Evolutionary conservation across 2,113 vertebrate species (phyloP), one percentile per base, ranked within the genome.

Genomic region (Seriola quinqueradiata): DNA sequence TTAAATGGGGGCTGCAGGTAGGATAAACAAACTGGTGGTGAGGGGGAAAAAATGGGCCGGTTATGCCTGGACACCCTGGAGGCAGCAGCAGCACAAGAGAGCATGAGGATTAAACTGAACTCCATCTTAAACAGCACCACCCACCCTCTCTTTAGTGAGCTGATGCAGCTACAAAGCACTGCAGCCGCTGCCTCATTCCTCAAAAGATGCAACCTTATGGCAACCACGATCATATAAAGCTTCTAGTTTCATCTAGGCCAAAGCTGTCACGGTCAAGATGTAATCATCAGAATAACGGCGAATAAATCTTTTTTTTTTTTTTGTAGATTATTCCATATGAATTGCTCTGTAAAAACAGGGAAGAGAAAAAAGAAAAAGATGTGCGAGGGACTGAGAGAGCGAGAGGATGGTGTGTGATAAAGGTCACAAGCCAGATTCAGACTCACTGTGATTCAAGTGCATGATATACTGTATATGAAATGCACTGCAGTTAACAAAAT

Each of bases 1-100:
- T 71, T 44, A 83, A 72, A 69, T 34, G 7, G 19, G 5, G 11
- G 64, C 66, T 74, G 78, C 60, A 75, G 70, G 58, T 76, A n/a
- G 63, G 66, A 75, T 69, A 85, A 86, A 85, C 68, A 86, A 77
- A 69, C 73, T 38, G 67, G 25, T 71, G 54, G 48, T 19, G 40
- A 36, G 40, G 12, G 1, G 34, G 34, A 32, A 58, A n/a, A 74
- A 52, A 55, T 12, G 23, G 42, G 23, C 46, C 34, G 52, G 71
- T 69, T 85, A 77, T 78, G 72, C 88, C 50, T 79, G 85, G 81
- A 85, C 63, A 74, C 76, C 81, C 70, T 71, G 68, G 36, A 88
- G 88, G 79, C 79, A 81, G 60, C 72, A 60, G 42, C 70, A 68
- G 61, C 61, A 55, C 63, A 70, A 64, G 38, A 69, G 17, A 78